Evolutionary conservation across 2,888 invertebrate genomes (phyloP), one percentile per base, ranked within the genome.

Genomic region (Chymomyza amoena): DNA sequence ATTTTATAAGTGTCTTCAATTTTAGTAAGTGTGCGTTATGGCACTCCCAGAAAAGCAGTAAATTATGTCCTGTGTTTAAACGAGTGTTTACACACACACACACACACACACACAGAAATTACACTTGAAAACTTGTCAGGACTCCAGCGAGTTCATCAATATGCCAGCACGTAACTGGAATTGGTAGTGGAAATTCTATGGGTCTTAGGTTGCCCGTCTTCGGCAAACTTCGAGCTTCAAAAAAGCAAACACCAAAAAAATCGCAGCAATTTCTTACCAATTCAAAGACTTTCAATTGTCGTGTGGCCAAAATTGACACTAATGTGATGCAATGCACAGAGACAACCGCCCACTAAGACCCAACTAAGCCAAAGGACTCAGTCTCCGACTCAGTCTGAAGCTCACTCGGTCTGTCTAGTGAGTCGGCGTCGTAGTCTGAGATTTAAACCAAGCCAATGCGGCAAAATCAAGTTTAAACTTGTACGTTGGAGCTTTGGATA

Each of bases 1-100:
- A 85, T 87, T 87, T 84, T 83, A 85, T 79, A 84, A 87, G 87
- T 78, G 81, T 80, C 87, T 87, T 84, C 81, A 84, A 79, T 84
- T 84, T 84, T 84, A 81, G 86, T 81, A 84, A 84, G 83, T 86
- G 83, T 81, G 75, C 80, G 72, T 74, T 77, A 78, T 78, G 70
- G 65, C 61, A 39, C 68, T 62, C 56, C 64, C 56, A 57, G 20
- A 25, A 16, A 57, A 25, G 20, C 57, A 70, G 75, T 72, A 77
- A 77, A 77, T 78, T 62, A 67, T 70, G 75, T 59, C 18, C 54
- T 54, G 6, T n/a, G 51, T 57, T 32, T 56, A 18, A 50, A 51
- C 60, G 25, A 45, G 39, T 45, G 39, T 45, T 45, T 45, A 45
- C 39, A 10, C 39, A 50, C 63, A 54, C 50, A 7, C 57, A 50